Conservation (phyloP, 1,140 invertebrate species). For the Meloidogyne floridensis region DNA sequence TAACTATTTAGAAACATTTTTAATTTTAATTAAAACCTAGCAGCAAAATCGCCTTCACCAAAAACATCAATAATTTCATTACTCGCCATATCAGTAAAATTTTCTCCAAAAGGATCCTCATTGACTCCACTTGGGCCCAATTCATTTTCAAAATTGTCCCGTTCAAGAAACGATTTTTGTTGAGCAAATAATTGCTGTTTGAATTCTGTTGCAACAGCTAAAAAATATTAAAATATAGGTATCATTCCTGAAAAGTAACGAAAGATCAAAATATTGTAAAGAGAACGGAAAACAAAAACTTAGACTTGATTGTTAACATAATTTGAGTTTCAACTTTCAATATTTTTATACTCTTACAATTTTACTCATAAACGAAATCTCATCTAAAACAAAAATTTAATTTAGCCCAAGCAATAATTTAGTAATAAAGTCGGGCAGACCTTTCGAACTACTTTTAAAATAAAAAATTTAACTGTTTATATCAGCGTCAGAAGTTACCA, state of each 20-base stretch:
- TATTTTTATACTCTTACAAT: too few relatives aligned
- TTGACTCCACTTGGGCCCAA: slow-evolving; percentile 34
- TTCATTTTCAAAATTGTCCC: slow-evolving; percentile 58
- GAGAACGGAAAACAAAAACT: too few relatives aligned
- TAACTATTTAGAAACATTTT: slow-evolving; percentile 1
- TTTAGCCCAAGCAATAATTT: too few relatives aligned
- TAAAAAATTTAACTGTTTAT: slow-evolving; percentile 28
- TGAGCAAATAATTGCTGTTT: slow-evolving; percentile 24
- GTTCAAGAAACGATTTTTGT: slow-evolving; percentile 49
- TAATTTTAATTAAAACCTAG: slow-evolving; percentile 30
- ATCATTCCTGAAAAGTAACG: too few relatives aligned
- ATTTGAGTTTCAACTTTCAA: too few relatives aligned
- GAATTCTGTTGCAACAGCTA: slow-evolving; percentile 28
- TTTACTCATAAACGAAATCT: too few relatives aligned
- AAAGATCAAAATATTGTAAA: too few relatives aligned
- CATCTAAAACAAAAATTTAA: too few relatives aligned
- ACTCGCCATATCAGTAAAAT: slow-evolving; percentile 55
- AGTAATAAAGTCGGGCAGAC: too few relatives aligned
- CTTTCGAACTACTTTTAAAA: not conserved
- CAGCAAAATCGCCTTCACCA: slow-evolving; percentile 61
- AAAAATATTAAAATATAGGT: slow-evolving; percentile 19
- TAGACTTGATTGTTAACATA: too few relatives aligned
- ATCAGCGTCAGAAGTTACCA: slow-evolving; percentile 56
- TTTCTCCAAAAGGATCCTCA: slow-evolving; percentile 62
- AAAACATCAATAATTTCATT: slow-evolving; percentile 62